Conservation (phyloP, 2,113 vertebrate species). For the Calonectris borealis region DNA sequence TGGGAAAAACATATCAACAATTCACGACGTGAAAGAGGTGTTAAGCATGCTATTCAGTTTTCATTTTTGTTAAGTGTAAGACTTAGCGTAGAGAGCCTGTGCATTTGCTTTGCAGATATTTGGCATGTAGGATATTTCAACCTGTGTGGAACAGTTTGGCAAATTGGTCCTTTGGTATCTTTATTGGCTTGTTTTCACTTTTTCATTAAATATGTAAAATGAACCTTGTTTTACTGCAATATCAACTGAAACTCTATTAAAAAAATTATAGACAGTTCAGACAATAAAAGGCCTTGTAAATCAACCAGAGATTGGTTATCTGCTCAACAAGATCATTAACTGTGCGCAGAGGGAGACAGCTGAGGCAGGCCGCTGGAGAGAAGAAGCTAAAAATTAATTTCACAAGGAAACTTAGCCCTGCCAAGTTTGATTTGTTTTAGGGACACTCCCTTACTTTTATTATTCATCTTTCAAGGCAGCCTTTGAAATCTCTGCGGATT, state of each 20-base stretch:
- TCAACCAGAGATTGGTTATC: slow-evolving; percentile 57
- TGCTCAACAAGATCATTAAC: slow-evolving; percentile 58
- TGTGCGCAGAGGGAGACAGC: slow-evolving; percentile 28
- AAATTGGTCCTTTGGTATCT: slow-evolving; percentile 40
- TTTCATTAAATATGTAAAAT: slow-evolving; percentile 59
- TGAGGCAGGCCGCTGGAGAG: slow-evolving; percentile 10
- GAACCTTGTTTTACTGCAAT: slow-evolving; percentile 30
- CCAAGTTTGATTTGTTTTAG: slow-evolving; percentile 42
- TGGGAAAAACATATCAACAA: background rate
- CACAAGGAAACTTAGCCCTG: slow-evolving; percentile 24
- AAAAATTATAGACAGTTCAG: slow-evolving; percentile 57
- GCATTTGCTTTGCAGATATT: background rate
- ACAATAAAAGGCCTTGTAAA: slow-evolving; percentile 63
- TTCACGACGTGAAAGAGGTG: background rate
- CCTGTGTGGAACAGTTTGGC: background rate
- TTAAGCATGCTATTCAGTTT: background rate
- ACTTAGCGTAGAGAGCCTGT: background rate
- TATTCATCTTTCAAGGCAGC: slow-evolving; percentile 9
- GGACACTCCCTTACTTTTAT: slow-evolving; percentile 26
- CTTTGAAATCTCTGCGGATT: background rate
- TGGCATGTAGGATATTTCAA: background rate
- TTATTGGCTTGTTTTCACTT: slow-evolving; percentile 57
- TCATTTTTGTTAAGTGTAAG: background rate
- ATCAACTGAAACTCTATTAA: slow-evolving; percentile 48
- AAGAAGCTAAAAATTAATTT: slow-evolving; percentile 59